Evolutionary conservation across 2,113 vertebrate genomes (phyloP), one percentile per base, ranked within the genome.

Genomic region (Xenopus laevis): DNA sequence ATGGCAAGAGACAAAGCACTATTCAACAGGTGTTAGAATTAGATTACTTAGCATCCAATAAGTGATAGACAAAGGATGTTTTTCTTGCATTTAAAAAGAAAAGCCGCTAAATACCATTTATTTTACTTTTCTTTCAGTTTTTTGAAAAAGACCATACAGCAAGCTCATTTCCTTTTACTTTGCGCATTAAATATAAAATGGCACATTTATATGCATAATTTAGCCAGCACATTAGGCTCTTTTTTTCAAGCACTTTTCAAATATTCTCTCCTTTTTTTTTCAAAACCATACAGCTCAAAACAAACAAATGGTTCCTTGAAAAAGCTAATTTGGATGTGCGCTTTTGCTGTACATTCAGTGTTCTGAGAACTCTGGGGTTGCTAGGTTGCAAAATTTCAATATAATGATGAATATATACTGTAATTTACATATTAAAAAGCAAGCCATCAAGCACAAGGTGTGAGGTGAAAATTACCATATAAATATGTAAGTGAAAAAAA

Each of bases 391-490:
- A 69, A 77, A 77, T 77, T 77, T 77, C 74, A 77, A 77, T 77
- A 77, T 77, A 77, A 68, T 77, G 74, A 70, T 77, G 60, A 68
- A 77, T 77, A 64, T 77, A 77, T 77, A 77, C 74, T 77, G 67
- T 77, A 70, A 77, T 77, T 77, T 77, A 77, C 74, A 75, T 77
- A 77, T 77, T 77, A 77, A 77, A 77, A 77, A 77, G 74, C 74
- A 70, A 77, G 46, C 74, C 74, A 77, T 77, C 74, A 77, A 70
- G 74, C 50, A 45, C 59, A 77, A 77, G 74, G 74, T 70, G 74
- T 44, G 67, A 70, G 73, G 74, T 77, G 74, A 77, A 77, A 77
- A 77, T 77, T 77, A 77, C 66, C 74, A 77, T 77, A 77, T 77
- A 77, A 77, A 77, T 77, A 77, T 64, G 74, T 55, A 70, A 63